Evolutionary conservation across 2,797 vertebrate genomes (phyloP), one percentile per base, ranked within the genome.

Genomic region (Gymnothorax reevesii): DNA sequence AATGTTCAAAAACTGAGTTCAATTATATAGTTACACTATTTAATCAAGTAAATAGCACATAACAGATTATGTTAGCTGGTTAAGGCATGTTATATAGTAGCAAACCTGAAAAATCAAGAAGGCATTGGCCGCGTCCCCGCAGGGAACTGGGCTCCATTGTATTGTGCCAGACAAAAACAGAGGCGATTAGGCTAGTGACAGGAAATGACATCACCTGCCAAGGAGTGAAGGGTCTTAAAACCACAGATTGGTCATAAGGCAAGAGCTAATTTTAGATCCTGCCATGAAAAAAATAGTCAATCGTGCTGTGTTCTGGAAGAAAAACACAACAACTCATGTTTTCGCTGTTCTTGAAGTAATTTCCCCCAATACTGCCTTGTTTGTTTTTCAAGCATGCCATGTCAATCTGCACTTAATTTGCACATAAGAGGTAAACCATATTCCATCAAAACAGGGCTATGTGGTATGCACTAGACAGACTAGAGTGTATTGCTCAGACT

Each of bases 151-250:
- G 62, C 75, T 85, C 59, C 60, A 64, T 83, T 88, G 13, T 83
- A 49, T 77, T 82, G 57, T 57, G 94, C 94, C 94, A 93, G 92
- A 96, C 90, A 93, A 95, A 94, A 95, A 95, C 93, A 94, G 91
- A 89, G 89, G 92, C 90, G 92, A 93, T 90, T 94, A 94, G 92
- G 92, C 93, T 92, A 94, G 92, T 94, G 92, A 93, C 92, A 95
- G 94, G 95, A 97, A 96, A 95, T 96, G 93, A 96, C 93, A 94
- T 96, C 96, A 97, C 94, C 92, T 90, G 91, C 92, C 92, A 94
- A 91, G 92, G 93, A 93, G 94, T 92, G 93, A 90, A 94, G 94
- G 94, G 95, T 95, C 93, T 94, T 93, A 89, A 90, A 94, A 94
- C 92, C 93, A 93, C 91, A 94, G 92, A 96, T 93, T 95, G 94